Conservation (phyloP, 2,797 vertebrate species). For the Pangasius krempfi region DNA sequence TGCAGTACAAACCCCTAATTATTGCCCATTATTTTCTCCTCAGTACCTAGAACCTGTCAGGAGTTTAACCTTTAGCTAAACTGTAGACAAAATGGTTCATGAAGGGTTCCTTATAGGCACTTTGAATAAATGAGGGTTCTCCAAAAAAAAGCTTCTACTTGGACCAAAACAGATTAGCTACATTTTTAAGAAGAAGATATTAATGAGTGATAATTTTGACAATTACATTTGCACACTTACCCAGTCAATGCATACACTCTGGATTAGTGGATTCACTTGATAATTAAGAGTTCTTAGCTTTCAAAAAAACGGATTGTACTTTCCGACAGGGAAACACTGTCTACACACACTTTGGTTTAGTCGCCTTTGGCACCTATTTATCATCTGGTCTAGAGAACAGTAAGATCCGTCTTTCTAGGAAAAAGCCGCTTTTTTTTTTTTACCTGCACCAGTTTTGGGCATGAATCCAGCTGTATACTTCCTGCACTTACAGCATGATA, state of each 20-base stretch:
- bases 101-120: neutral
- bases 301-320: neutral
- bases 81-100: neutral
- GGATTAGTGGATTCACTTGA: neutral
- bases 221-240: neutral
- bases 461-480: neutral
- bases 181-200: neutral
- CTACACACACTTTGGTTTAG: neutral
- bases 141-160: neutral
- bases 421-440: constrained; percentile 7
- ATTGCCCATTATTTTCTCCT: neutral
- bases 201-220: neutral
- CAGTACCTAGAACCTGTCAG: neutral
- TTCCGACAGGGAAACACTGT: neutral
- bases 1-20: neutral
- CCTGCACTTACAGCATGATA: constrained; percentile 23
- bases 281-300: neutral
- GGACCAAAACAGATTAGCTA: neutral
- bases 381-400: neutral
- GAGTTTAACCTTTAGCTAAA: neutral
- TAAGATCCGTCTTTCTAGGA: constrained; percentile 36
- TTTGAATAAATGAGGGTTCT: neutral
- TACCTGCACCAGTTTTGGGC: constrained; percentile 14
- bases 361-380: neutral
- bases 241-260: neutral